A percentile compares a stretch with the other conserved stretches of the same genome.
phyloP scores from a whole-genome alignment of 2,888 invertebrate genomes.

The Polydrusus cervinus region DNA sequence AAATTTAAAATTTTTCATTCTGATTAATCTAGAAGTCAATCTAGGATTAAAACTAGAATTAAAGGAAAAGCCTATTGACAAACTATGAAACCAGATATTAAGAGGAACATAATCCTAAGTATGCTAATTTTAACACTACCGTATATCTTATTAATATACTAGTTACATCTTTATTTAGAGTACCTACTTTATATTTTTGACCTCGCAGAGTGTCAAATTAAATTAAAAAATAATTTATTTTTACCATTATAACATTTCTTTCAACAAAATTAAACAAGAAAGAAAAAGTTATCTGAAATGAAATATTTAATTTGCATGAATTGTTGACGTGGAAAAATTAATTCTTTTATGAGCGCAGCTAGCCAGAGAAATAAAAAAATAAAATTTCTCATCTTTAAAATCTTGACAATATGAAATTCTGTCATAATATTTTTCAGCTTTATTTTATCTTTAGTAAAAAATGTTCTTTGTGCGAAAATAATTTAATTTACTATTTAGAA shows the following conservation, averaged over 20 bases:
- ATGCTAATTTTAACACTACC: too few relatives aligned
- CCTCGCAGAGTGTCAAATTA: neutral
- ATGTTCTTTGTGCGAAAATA: too few relatives aligned
- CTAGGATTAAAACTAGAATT: too few relatives aligned
- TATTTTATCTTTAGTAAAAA: neutral
- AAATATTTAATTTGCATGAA: constrained; percentile 11
- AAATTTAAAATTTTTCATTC: too few relatives aligned
- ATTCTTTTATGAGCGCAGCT: constrained; percentile 17
- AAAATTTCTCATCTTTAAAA: neutral
- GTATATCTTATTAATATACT: too few relatives aligned
- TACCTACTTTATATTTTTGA: too few relatives aligned
- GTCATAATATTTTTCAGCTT: neutral
- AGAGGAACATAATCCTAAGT: too few relatives aligned
- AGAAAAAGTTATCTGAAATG: constrained; percentile 5
- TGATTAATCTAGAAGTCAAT: too few relatives aligned
- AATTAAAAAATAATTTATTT: neutral
- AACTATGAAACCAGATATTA: too few relatives aligned
- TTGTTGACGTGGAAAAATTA: constrained; percentile 21
- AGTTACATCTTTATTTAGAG: too few relatives aligned
- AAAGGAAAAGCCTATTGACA: too few relatives aligned
- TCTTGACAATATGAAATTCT: neutral
- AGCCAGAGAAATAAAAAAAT: neutral
- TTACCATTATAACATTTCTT: neutral
- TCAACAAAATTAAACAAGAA: constrained; percentile 2
- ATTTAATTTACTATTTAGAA: too few relatives aligned